Conservation (phyloP, 2,888 invertebrate genomes). For the Synergus gifuensis region DNA sequence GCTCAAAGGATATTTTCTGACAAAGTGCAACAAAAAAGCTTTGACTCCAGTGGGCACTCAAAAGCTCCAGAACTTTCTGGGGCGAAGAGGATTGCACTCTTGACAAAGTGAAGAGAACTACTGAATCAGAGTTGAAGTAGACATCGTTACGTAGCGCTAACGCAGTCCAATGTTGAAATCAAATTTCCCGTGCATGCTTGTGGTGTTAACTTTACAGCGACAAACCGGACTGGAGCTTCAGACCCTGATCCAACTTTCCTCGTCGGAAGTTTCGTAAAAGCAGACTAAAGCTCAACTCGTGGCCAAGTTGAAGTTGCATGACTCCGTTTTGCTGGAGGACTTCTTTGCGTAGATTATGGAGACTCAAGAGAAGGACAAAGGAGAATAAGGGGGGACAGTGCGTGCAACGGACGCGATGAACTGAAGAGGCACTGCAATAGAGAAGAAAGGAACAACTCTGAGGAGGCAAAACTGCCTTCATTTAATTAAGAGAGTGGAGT, state of each 20-base stretch:
- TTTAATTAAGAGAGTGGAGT: conserved; percentile 25
- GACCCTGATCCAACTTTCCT: conserved; percentile 49
- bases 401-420: not conserved
- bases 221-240: conserved; percentile 48
- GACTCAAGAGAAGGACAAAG: not conserved
- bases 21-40: not conserved
- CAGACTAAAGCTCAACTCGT: conserved; percentile 48
- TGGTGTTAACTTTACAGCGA: conserved; percentile 54
- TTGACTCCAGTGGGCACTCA: not conserved
- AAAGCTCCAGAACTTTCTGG: not conserved
- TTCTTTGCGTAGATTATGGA: conserved; percentile 1
- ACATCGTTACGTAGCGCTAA: conserved; percentile 53
- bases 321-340: conserved; percentile 44
- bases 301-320: conserved; percentile 53
- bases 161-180: conserved; percentile 56
- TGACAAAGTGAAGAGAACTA: conserved; percentile 20
- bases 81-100: conserved; percentile 9
- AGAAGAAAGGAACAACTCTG: conserved; percentile 24
- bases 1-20: not conserved
- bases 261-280: conserved; percentile 47
- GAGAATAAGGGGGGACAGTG: not conserved
- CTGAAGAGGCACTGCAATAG: not conserved
- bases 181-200: conserved; percentile 58
- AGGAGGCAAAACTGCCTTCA: conserved; percentile 2
- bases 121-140: conserved; percentile 52